Percentiles rank a stretch among this genome's conserved stretches.
These are phyloP conservation scores for Tenthredo notha DNA, from an alignment of 2,888 invertebrate genomes.

Conservation along the genomic window DNA sequence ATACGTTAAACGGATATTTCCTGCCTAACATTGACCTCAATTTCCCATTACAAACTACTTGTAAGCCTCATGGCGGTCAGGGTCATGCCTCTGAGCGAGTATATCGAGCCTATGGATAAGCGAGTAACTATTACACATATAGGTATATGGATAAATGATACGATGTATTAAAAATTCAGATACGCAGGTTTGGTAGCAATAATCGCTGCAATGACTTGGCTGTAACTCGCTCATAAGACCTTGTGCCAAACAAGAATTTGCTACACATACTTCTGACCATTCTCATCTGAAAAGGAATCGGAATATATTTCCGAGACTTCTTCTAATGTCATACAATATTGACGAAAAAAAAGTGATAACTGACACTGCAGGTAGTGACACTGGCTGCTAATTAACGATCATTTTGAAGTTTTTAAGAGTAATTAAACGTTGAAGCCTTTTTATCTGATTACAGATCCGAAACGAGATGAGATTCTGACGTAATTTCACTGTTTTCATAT, in stretches of 20 bases:
- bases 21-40: constrained; percentile 66
- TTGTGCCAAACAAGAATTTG: constrained; percentile 26
- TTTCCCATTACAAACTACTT: constrained; percentile 64
- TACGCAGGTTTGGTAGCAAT: not conserved
- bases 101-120: not conserved
- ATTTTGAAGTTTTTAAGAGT: not conserved
- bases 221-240: constrained; percentile 22
- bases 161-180: constrained; percentile 11
- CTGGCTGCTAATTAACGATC: not conserved
- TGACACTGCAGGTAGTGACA: not conserved
- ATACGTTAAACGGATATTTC: constrained; percentile 62
- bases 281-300: not conserved
- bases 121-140: not conserved
- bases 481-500: not conserved
- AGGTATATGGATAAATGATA: not conserved
- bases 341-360: not conserved
- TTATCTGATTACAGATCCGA: not conserved
- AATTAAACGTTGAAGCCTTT: not conserved
- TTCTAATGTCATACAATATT: not conserved
- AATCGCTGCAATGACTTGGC: not conserved
- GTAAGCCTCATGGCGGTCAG: constrained; percentile 58
- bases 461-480: constrained; percentile 29
- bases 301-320: no score
- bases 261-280: not conserved
- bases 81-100: constrained; percentile 56